These are phyloP conservation scores for Emydura subglobosa DNA, from an alignment of 2,113 vertebrate species.

Conservation along the genomic window DNA sequence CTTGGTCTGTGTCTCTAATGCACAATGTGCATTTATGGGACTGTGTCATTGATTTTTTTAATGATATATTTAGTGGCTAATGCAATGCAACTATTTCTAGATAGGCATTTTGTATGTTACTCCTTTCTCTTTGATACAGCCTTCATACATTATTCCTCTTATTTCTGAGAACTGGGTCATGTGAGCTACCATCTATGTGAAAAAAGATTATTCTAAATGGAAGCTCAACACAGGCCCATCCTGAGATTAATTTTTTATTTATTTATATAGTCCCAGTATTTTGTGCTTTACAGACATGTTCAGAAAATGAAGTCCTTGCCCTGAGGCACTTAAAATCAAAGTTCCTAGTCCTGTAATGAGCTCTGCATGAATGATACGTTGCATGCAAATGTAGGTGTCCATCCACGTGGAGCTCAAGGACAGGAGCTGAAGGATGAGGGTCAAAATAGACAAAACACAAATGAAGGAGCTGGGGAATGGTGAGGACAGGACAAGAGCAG, in stretches of 20 bases:
- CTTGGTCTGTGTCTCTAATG: not conserved
- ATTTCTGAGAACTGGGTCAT: not conserved
- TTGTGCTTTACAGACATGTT: not conserved
- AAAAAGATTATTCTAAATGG: not conserved
- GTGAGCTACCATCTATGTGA: not conserved
- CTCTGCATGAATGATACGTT: not conserved
- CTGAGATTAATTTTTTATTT: not conserved
- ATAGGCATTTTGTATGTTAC: not conserved
- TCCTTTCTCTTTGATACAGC: not conserved
- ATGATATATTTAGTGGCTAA: not conserved
- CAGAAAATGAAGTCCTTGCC: not conserved
- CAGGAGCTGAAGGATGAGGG: not conserved
- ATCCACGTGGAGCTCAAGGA: not conserved
- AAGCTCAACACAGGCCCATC: not conserved
- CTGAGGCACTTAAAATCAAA: not conserved
- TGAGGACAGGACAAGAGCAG: not conserved
- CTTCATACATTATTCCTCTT: not conserved
- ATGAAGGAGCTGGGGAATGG: not conserved
- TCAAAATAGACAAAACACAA: not conserved
- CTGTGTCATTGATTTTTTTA: not conserved
- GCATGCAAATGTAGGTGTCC: not conserved
- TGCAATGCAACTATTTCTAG: not conserved
- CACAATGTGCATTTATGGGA: not conserved
- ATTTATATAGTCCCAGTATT: not conserved
- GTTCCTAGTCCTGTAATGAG: not conserved